Conservation (phyloP, 2,797 vertebrate genomes). For the Melanotaenia maccullochi region DNA sequence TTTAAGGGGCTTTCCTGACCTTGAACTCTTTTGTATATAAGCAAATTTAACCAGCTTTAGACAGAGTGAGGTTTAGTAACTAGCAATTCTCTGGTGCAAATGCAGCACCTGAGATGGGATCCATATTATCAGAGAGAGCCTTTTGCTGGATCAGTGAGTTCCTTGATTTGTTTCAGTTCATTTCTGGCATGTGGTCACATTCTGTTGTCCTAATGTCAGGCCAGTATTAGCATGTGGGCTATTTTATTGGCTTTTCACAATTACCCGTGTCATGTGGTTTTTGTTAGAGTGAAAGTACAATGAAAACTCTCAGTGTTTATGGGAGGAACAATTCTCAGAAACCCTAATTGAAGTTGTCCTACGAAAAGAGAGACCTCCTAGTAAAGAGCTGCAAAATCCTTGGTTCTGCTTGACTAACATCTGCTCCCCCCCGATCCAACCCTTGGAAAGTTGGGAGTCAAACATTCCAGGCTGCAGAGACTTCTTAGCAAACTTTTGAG, state of each 20-base stretch:
- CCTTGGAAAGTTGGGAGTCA: slow-evolving; percentile 69
- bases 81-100: slow-evolving; percentile 20
- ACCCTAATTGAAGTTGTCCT: slow-evolving; percentile 60
- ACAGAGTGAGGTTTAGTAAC: slow-evolving; percentile 12
- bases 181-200: slow-evolving; percentile 49
- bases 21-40: slow-evolving; percentile 59
- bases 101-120: slow-evolving; percentile 26
- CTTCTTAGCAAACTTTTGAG: slow-evolving; percentile 55
- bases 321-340: slow-evolving; percentile 53
- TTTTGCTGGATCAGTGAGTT: slow-evolving; percentile 28
- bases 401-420: slow-evolving; percentile 71
- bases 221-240: slow-evolving; percentile 60
- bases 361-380: slow-evolving; percentile 62
- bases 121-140: slow-evolving; percentile 21
- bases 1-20: slow-evolving; percentile 74
- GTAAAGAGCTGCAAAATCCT: slow-evolving; percentile 72
- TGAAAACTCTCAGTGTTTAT: slow-evolving; percentile 62
- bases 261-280: slow-evolving; percentile 69
- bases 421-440: slow-evolving; percentile 36
- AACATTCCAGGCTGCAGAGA: slow-evolving; percentile 69
- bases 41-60: slow-evolving; percentile 48
- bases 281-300: slow-evolving; percentile 66
- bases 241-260: slow-evolving; percentile 66
- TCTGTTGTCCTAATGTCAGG: slow-evolving; percentile 60
- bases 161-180: slow-evolving; percentile 32